Evolutionary conservation across 2,113 vertebrate species (phyloP).

Genomic region (Labeo rohita): DNA sequence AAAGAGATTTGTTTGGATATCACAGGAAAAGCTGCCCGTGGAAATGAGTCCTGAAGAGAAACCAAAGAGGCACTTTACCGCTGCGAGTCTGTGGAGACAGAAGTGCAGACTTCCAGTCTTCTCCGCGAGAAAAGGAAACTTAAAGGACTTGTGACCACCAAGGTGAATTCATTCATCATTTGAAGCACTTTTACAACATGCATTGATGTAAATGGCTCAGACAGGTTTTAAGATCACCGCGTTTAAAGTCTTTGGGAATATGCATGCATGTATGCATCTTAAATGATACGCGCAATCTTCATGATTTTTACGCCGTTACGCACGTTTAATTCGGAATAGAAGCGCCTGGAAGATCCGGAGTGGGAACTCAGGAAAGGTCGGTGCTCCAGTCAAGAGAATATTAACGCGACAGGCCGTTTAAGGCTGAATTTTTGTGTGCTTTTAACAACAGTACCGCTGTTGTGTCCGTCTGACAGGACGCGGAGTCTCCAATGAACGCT

Average conservation of each 20-base stretch:
- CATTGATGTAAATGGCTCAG: neutral
- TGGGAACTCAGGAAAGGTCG: constrained; percentile 65
- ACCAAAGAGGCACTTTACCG: constrained; percentile 43
- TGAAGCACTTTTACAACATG: neutral
- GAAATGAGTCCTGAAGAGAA: constrained; percentile 57
- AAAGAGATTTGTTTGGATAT: constrained; percentile 37
- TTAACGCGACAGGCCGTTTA: constrained; percentile 58
- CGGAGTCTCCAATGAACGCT: constrained; percentile 4
- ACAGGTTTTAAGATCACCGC: neutral
- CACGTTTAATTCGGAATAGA: constrained; percentile 44
- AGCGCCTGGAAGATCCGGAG: constrained; percentile 51
- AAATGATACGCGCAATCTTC: neutral
- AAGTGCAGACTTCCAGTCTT: constrained; percentile 26
- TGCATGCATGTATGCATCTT: neutral
- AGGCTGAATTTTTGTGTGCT: neutral
- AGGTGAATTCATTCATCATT: neutral
- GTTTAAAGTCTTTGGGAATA: neutral
- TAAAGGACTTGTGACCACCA: neutral
- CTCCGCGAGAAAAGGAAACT: neutral
- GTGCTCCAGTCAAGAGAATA: constrained; percentile 56
- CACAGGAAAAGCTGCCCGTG: constrained; percentile 44
- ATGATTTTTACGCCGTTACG: neutral
- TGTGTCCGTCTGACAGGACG: neutral
- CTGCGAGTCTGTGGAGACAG: constrained; percentile 19
- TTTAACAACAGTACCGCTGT: neutral